phyloP scores from a whole-genome alignment of 2,797 vertebrate genomes.

The Cichlasoma orientale region DNA sequence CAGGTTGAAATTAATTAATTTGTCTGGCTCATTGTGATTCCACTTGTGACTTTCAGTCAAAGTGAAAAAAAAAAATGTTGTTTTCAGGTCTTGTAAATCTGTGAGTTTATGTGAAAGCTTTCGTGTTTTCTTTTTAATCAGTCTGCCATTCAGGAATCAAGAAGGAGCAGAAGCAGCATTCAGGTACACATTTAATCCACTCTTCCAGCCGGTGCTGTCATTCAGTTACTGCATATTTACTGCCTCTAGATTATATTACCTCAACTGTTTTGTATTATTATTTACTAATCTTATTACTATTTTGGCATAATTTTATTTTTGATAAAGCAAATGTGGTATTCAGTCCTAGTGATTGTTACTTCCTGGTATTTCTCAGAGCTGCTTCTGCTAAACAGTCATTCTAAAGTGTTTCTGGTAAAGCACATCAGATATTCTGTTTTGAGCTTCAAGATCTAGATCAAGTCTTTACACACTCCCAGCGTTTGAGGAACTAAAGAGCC shows the following conservation, averaged over 20 bases:
- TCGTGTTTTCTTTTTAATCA: constrained; percentile 30
- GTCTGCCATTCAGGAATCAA: background rate
- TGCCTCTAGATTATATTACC: background rate
- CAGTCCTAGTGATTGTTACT: background rate
- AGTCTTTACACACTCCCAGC: background rate
- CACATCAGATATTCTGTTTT: background rate
- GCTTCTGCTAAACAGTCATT: background rate
- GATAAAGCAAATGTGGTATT: background rate
- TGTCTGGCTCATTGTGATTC: constrained; percentile 39
- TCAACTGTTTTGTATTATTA: background rate
- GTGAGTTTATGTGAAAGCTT: constrained; percentile 23
- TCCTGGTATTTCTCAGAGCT: background rate
- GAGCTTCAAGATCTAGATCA: background rate
- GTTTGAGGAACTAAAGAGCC: background rate
- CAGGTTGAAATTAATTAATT: constrained; percentile 52
- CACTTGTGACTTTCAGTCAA: constrained; percentile 34
- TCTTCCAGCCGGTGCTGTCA: background rate
- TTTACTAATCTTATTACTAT: background rate
- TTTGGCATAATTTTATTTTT: background rate
- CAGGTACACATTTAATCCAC: background rate
- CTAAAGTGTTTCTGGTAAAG: background rate
- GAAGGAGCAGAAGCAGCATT: background rate
- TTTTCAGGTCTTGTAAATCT: constrained; percentile 58
- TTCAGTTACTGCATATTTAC: background rate
- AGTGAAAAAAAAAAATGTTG: constrained; percentile 9